Conservation (phyloP, 2,888 invertebrate genomes). For the Lycophotia porphyrea region DNA sequence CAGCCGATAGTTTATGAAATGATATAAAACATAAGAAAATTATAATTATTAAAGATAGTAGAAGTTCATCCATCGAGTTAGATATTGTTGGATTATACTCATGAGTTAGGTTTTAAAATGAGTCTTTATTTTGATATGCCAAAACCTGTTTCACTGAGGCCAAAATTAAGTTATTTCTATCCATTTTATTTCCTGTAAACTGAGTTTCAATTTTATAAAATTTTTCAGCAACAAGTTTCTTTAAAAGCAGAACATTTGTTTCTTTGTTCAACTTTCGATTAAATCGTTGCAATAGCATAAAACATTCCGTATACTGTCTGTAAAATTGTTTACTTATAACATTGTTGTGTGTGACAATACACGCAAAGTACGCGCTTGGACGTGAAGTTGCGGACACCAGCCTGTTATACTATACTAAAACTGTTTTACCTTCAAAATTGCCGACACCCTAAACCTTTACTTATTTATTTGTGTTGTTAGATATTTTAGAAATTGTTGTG, state of each 20-base stretch:
- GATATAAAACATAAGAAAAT: constrained; percentile 74
- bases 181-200: constrained; percentile 43
- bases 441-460: constrained; percentile 53
- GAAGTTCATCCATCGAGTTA: constrained; percentile 79
- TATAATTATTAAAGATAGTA: constrained; percentile 77
- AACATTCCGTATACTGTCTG: constrained; percentile 75
- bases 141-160: constrained; percentile 81
- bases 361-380: too few relatives aligned
- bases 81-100: constrained; percentile 83
- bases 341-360: too few relatives aligned
- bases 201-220: constrained; percentile 21
- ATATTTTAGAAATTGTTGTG: constrained; percentile 75
- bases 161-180: constrained; percentile 80
- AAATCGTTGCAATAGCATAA: constrained; percentile 57
- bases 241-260: constrained; percentile 26
- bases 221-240: constrained; percentile 26
- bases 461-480: constrained; percentile 73
- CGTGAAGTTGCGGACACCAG: too few relatives aligned
- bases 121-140: constrained; percentile 82
- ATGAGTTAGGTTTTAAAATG: constrained; percentile 77
- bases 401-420: too few relatives aligned
- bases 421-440: constrained; percentile 60
- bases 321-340: constrained; percentile 61
- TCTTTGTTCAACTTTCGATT: constrained; percentile 33
- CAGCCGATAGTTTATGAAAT: constrained; percentile 84